These are phyloP conservation scores for Rhincodon typus DNA, from an alignment of 2,797 vertebrate species.

Conservation along the genomic window DNA sequence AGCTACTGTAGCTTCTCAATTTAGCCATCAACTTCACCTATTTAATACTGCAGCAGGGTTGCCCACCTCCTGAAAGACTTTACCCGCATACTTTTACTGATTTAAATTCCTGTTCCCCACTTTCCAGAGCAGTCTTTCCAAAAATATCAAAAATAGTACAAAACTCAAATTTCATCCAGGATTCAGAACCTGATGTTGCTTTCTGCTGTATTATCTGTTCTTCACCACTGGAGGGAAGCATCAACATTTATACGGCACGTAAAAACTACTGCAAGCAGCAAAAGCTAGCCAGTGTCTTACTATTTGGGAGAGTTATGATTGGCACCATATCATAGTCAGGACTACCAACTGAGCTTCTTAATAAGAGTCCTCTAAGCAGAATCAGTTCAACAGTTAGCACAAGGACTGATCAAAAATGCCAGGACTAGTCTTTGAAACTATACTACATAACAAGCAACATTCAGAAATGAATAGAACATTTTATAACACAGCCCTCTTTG, in stretches of 20 bases:
- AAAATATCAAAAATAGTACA: neutral
- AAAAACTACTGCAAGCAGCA: neutral
- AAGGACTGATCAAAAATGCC: neutral
- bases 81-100: too few relatives aligned
- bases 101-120: neutral
- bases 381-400: neutral
- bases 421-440: neutral
- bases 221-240: neutral
- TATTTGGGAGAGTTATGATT: neutral
- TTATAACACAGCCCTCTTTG: neutral
- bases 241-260: neutral
- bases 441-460: neutral
- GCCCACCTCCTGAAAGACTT: neutral
- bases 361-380: neutral
- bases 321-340: neutral
- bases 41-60: neutral
- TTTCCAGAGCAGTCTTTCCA: neutral
- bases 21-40: neutral
- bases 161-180: neutral
- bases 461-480: neutral
- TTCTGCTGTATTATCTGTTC: neutral
- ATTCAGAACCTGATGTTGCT: neutral
- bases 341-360: neutral
- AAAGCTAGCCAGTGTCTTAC: too few relatives aligned
- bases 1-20: neutral